Evolutionary conservation across 2,888 invertebrate genomes (phyloP), one percentile per base, ranked within the genome.

Genomic region (Liodrosophila aerea): DNA sequence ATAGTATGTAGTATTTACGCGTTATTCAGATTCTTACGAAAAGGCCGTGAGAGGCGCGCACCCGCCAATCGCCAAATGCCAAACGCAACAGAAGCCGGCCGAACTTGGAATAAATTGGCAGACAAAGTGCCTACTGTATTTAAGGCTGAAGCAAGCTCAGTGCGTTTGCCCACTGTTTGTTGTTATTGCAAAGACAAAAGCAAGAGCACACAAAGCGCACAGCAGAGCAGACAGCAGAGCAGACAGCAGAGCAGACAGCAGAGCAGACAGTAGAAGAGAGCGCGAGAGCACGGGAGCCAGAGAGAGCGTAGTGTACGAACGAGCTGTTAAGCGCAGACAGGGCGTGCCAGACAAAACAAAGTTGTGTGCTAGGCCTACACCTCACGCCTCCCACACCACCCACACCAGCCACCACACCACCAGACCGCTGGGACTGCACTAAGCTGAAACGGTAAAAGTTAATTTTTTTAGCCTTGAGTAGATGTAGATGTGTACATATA

Each of bases 91-190:
- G 85, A 81, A 78, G 81, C 81, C 81, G 81, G 81, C 76, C 76
- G 64, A 86, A 86, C 86, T 86, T 74, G 69, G 85, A 81, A 85
- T 81, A 86, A 81, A 78, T 69, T 72, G 78, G 57, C 64, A 82
- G 65, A 80, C 84, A 69, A 59, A 40, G 72, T 75, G 76, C 83
- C 66, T 69, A 57, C 82, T 64, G 83, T 86, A 81, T 81, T 81
- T 86, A 86, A 81, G 82, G 64, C 56, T 45, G 22, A 30, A 39
- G 18, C 39, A 2, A 49, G 54, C 70, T n/a, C 37, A 30, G 47
- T 67, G 75, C 16, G 64, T 71, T 73, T 69, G 56, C 59, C 39
- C 40, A 29, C 44, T 57, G 56, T 52, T 56, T 60, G 51, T 54
- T 81, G 77, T 36, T 56, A 57, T 59, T 64, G 78, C 81, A 74